These are phyloP conservation scores for Danio tinwini DNA, from an alignment of 2,797 vertebrate species.

Conservation along the genomic window DNA sequence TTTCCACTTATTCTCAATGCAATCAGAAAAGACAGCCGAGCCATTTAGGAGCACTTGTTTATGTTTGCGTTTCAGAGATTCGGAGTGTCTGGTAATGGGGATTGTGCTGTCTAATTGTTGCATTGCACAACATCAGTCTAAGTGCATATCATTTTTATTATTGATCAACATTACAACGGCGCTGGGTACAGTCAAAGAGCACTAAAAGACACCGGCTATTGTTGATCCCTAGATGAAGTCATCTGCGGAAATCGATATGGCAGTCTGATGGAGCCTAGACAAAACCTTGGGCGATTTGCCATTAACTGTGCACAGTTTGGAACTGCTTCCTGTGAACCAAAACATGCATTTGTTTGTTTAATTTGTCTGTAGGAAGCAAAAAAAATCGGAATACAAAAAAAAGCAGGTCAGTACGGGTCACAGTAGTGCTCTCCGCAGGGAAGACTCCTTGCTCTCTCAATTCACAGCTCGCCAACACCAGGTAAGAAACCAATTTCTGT, in stretches of 20 bases:
- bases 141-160: slow-evolving; percentile 48
- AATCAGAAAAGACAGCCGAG: slow-evolving; percentile 22
- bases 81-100: background rate
- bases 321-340: slow-evolving; percentile 3
- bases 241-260: slow-evolving; percentile 49
- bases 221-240: slow-evolving; percentile 54
- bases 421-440: slow-evolving; percentile 37
- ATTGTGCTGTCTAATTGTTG: slow-evolving; percentile 27
- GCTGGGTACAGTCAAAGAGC: slow-evolving; percentile 37
- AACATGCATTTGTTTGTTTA: slow-evolving; percentile 52
- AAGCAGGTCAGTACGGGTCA: slow-evolving; percentile 47
- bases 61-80: slow-evolving; percentile 28
- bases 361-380: background rate
- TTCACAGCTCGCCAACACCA: slow-evolving; percentile 55
- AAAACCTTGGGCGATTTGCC: slow-evolving; percentile 27
- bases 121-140: slow-evolving; percentile 26
- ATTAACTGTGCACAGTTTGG: slow-evolving; percentile 35
- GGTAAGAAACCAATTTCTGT: slow-evolving; percentile 60
- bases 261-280: slow-evolving; percentile 39
- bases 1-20: slow-evolving; percentile 3
- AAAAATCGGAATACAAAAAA: slow-evolving; percentile 15
- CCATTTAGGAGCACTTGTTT: slow-evolving; percentile 37
- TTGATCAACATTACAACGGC: slow-evolving; percentile 47
- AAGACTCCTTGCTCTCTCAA: slow-evolving; percentile 37
- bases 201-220: slow-evolving; percentile 36